phyloP scores from a whole-genome alignment of 2,888 invertebrate genomes.

The Peribatodes rhomboidaria region DNA sequence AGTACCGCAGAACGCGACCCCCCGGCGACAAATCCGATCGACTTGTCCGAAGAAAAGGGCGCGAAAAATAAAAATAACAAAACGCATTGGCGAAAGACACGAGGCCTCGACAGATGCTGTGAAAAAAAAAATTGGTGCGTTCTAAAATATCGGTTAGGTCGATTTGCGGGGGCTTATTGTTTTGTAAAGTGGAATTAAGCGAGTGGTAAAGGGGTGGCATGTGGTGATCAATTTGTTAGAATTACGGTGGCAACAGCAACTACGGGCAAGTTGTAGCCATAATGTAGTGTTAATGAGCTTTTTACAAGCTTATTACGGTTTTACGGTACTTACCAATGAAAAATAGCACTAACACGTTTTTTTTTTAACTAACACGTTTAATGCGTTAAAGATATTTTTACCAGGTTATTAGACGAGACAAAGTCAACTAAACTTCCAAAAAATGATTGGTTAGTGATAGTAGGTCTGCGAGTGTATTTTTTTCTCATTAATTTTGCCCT shows the following conservation, averaged over 20 bases:
- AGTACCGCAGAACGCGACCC: slow-evolving; percentile 72
- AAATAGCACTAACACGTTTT: no score
- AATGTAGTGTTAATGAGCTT: slow-evolving; percentile 17
- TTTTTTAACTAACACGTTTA: no score
- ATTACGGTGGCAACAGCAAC: slow-evolving; percentile 15
- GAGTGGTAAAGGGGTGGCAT: slow-evolving; percentile 60
- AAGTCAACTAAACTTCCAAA: neutral
- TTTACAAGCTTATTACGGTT: neutral
- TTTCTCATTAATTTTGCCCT: neutral
- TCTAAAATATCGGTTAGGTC: slow-evolving; percentile 70
- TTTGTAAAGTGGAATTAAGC: slow-evolving; percentile 67
- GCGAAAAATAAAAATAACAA: slow-evolving; percentile 60
- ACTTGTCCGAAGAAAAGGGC: slow-evolving; percentile 66
- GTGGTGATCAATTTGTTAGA: slow-evolving; percentile 37
- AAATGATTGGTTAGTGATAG: neutral
- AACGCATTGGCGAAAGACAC: slow-evolving; percentile 69
- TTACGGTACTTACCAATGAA: neutral
- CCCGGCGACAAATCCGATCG: slow-evolving; percentile 81
- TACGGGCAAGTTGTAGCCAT: neutral
- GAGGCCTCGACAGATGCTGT: slow-evolving; percentile 79
- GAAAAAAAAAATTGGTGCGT: slow-evolving; percentile 60
- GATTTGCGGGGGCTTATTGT: slow-evolving; percentile 68
- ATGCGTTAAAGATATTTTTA: no score
- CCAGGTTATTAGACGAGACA: no score
- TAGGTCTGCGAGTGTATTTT: neutral